phyloP scores from a whole-genome alignment of 2,888 invertebrate species.

The Cantharis rufa region DNA sequence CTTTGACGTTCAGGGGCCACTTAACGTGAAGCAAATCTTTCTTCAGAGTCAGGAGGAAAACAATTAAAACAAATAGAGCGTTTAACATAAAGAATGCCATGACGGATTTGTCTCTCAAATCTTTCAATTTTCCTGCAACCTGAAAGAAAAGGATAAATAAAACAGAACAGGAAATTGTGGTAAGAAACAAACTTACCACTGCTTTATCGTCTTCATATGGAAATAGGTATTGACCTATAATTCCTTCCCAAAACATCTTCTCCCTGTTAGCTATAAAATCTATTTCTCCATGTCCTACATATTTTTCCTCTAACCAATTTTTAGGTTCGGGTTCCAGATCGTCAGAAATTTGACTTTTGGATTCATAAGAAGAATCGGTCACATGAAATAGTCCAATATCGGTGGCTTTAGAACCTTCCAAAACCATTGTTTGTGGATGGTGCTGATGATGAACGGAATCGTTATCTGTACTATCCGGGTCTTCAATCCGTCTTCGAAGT shows the following conservation, averaged over 20 bases:
- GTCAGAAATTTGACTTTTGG: slow-evolving; percentile 65
- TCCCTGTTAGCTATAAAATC: slow-evolving; percentile 70
- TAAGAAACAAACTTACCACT: slow-evolving; percentile 57
- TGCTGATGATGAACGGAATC: not conserved
- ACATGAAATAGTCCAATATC: slow-evolving; percentile 36
- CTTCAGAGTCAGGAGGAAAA: slow-evolving; percentile 74
- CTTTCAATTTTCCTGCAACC: slow-evolving; percentile 58
- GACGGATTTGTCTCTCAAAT: slow-evolving; percentile 68
- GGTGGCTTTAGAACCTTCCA: slow-evolving; percentile 39
- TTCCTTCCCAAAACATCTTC: slow-evolving; percentile 75
- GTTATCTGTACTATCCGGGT: slow-evolving; percentile 4
- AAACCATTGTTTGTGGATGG: slow-evolving; percentile 49
- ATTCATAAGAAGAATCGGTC: slow-evolving; percentile 55
- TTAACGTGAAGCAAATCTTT: slow-evolving; percentile 70
- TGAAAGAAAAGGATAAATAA: not conserved
- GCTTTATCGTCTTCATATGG: slow-evolving; percentile 72
- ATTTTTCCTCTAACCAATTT: slow-evolving; percentile 67
- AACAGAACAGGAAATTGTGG: not conserved
- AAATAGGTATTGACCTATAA: slow-evolving; percentile 75
- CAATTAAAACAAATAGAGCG: slow-evolving; percentile 74
- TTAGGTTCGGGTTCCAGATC: slow-evolving; percentile 36
- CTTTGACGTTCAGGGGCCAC: slow-evolving; percentile 68
- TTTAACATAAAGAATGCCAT: slow-evolving; percentile 78
- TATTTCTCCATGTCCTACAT: slow-evolving; percentile 67
- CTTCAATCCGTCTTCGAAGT: slow-evolving; percentile 7